A percentile compares a stretch with the other conserved stretches of the same genome.
These are phyloP conservation scores for Pluvianellus socialis DNA, from an alignment of 2,113 vertebrate genomes.

Conservation along the genomic window DNA sequence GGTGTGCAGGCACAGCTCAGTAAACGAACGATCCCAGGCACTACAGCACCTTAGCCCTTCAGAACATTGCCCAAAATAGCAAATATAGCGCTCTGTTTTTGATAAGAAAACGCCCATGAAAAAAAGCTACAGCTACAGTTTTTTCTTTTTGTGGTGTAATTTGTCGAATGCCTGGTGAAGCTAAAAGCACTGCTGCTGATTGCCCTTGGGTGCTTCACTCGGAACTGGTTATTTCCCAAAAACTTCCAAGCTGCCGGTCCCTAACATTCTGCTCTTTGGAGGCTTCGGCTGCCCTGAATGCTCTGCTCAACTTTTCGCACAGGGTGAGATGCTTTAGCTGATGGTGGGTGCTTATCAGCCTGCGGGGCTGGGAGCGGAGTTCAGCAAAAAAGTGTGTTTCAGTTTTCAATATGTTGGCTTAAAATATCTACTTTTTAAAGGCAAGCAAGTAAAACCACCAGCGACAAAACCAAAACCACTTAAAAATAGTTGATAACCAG, in stretches of 20 bases:
- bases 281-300: fast-evolving
- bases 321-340: not conserved
- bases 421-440: not conserved
- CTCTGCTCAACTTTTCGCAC: not conserved
- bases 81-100: not conserved
- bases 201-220: not conserved
- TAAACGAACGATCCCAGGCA: fast-evolving
- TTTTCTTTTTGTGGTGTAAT: not conserved
- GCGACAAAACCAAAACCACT: not conserved
- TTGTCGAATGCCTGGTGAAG: not conserved
- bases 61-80: not conserved
- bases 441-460: not conserved
- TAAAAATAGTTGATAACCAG: not conserved
- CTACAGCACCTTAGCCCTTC: not conserved
- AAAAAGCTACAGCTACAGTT: not conserved
- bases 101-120: not conserved
- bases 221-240: not conserved
- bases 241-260: not conserved
- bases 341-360: not conserved
- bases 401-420: not conserved
- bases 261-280: not conserved
- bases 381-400: not conserved
- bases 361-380: not conserved
- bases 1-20: not conserved
- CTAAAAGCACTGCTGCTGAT: not conserved